A percentile compares a stretch with the other conserved stretches of the same genome.
These are phyloP conservation scores for Channa maculata DNA, from an alignment of 2,113 vertebrate genomes.

Conservation along the genomic window DNA sequence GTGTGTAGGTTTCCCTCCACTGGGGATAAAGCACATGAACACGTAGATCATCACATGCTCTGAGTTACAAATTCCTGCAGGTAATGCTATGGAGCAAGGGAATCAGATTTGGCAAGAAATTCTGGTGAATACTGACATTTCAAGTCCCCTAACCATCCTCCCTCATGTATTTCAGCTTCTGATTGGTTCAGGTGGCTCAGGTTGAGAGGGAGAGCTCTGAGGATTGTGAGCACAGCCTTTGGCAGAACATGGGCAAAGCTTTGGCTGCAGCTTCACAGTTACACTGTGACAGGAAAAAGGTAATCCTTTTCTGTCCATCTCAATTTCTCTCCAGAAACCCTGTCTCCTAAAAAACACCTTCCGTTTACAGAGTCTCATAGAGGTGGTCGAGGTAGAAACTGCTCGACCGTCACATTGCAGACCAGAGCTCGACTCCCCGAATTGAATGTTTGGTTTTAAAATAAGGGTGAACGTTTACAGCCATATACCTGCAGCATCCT, in stretches of 20 bases:
- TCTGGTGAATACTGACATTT: neutral
- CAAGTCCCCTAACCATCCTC: neutral
- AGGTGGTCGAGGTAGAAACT: no score
- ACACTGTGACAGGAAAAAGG: neutral
- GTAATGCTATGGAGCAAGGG: no score
- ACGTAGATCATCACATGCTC: no score
- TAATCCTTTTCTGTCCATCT: slow-evolving; percentile 9
- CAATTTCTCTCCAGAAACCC: neutral
- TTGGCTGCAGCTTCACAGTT: neutral
- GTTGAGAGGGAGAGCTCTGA: neutral
- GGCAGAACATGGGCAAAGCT: neutral
- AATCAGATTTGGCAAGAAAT: no score
- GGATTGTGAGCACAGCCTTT: neutral
- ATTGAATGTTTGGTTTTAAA: no score
- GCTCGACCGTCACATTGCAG: no score
- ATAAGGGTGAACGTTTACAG: no score
- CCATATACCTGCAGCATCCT: no score
- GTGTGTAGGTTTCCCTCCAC: no score
- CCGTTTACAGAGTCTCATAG: neutral
- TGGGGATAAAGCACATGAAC: no score
- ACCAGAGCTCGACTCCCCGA: no score
- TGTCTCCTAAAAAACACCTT: no score
- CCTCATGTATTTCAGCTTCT: neutral
- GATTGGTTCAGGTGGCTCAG: slow-evolving; percentile 11
- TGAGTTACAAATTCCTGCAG: neutral